phyloP scores from a whole-genome alignment of 2,888 invertebrate species.

The Acrobasis consociella region DNA sequence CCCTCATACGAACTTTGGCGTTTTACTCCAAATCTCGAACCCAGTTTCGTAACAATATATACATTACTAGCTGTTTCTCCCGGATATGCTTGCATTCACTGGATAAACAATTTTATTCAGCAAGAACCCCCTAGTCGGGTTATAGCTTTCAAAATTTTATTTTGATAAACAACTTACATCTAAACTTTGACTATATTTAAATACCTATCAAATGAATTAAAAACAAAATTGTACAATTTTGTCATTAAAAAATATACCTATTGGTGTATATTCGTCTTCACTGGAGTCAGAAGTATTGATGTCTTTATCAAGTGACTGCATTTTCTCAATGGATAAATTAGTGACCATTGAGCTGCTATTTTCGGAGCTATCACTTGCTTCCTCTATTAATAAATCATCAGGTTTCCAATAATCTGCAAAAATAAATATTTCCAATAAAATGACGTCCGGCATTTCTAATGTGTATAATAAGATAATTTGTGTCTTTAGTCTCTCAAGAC shows the following conservation, averaged over 20 bases:
- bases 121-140: too few relatives aligned
- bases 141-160: too few relatives aligned
- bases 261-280: conserved; percentile 77
- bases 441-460: too few relatives aligned
- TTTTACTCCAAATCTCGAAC: too few relatives aligned
- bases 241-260: conserved; percentile 39
- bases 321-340: conserved; percentile 70
- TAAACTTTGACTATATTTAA: not conserved
- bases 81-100: too few relatives aligned
- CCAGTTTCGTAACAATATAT: too few relatives aligned
- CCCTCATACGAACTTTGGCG: too few relatives aligned
- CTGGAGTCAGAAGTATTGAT: conserved; percentile 71
- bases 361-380: conserved; percentile 74
- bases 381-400: conserved; percentile 66
- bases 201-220: not conserved
- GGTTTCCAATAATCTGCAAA: conserved; percentile 74
- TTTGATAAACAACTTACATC: too few relatives aligned
- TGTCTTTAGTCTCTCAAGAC: too few relatives aligned
- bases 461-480: too few relatives aligned
- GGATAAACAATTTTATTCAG: too few relatives aligned
- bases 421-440: not conserved
- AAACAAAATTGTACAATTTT: not conserved
- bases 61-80: too few relatives aligned
- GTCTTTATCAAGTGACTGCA: conserved; percentile 63
- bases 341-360: conserved; percentile 71